Evolutionary conservation across 2,113 vertebrate genomes (phyloP), one percentile per base, ranked within the genome.

Genomic region (Ammospiza nelsoni): DNA sequence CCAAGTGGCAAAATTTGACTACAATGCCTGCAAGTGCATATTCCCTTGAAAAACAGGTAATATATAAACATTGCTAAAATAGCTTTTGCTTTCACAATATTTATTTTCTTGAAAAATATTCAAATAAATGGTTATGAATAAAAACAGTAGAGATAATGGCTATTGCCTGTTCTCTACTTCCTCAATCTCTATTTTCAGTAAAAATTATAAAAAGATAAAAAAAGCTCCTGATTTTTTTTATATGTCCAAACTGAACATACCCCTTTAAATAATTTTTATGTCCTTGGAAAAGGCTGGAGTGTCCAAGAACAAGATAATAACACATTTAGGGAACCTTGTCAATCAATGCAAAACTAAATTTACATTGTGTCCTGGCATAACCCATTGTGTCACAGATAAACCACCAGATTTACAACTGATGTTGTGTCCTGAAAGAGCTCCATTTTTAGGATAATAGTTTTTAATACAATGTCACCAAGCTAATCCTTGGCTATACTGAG

Each of bases 391-490:
- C 11, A 46, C 7, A 82, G 41, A 67, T 27, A 11, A 83, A 58
- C 5, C 27, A 84, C 28, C 13, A 73, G 41, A 68, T 57, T 74
- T 88, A n/a, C 43, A 81, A 21, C 15, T 81, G 46, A 25, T 35
- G 4, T 11, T 58, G 16, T 69, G 21, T 46, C 57, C 67, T 48
- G 33, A 84, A 87, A 84, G 8, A 52, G 24, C 28, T 25, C 9
- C 54, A 59, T 66, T 91, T 91, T 95, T 67, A 63, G 37, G 39
- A 27, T 81, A 71, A n/a, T 69, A 44, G 21, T 78, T 77, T 66
- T 19, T 81, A 82, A 81, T 41, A 74, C 5, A 67, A 20, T 39
- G 29, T 63, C 29, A 84, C 33, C 23, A 75, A 65, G 22, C 29
- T 75, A 74, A 78, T 81, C 25, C 21, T 89, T 84, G 31, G 11